Evolutionary conservation across 2,888 invertebrate genomes (phyloP).

Genomic region (Temnothorax ravouxi): DNA sequence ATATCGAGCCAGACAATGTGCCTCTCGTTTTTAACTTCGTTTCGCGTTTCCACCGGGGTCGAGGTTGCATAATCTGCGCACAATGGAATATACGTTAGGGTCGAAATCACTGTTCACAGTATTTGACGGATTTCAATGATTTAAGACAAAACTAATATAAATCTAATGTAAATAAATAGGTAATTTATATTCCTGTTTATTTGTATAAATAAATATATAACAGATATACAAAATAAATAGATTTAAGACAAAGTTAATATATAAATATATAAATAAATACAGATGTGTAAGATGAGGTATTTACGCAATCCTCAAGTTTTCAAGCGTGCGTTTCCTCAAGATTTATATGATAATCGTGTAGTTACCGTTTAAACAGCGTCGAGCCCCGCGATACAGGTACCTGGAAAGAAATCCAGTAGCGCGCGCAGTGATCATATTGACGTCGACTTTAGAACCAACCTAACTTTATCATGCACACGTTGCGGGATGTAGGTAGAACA

Average conservation of each 20-base stretch:
- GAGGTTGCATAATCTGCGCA: neutral
- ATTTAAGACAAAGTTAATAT: too few relatives aligned
- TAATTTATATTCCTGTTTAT: too few relatives aligned
- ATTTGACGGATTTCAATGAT: neutral
- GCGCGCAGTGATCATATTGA: constrained; percentile 4
- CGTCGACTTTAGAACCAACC: neutral
- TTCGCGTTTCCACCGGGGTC: neutral
- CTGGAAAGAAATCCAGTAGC: neutral
- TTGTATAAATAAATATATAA: too few relatives aligned
- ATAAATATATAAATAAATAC: too few relatives aligned
- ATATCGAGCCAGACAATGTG: constrained; percentile 92
- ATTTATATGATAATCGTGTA: neutral
- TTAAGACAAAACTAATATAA: neutral
- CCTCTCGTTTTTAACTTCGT: constrained; percentile 52
- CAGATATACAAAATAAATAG: too few relatives aligned
- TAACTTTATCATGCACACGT: neutral
- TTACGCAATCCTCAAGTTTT: too few relatives aligned
- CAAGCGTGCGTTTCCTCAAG: too few relatives aligned
- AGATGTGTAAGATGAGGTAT: too few relatives aligned
- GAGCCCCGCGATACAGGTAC: neutral
- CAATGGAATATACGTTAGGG: neutral
- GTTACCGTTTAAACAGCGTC: constrained; percentile 15
- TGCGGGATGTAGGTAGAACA: too few relatives aligned
- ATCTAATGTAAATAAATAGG: too few relatives aligned
- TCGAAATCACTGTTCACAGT: neutral